These are phyloP conservation scores for Psittacula cyanocephala DNA, from an alignment of 2,113 vertebrate genomes.

Conservation along the genomic window DNA sequence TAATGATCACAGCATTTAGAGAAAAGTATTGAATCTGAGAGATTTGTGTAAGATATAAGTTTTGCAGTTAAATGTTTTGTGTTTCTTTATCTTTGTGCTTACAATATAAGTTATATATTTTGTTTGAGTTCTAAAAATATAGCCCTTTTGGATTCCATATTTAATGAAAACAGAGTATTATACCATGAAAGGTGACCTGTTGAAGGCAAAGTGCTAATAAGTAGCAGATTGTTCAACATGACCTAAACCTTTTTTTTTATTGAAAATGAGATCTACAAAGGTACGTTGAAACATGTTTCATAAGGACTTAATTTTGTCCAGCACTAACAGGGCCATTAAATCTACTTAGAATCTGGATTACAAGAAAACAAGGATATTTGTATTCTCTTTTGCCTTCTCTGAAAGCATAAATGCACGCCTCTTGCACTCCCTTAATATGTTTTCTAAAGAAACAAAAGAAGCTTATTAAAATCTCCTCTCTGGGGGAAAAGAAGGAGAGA, in stretches of 20 bases:
- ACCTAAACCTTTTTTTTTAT: constrained; percentile 50
- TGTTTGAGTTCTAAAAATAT: constrained; percentile 18
- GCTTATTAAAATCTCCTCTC: not conserved
- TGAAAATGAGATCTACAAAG: constrained; percentile 63
- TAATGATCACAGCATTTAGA: not conserved
- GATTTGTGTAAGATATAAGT: not conserved
- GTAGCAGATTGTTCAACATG: constrained; percentile 56
- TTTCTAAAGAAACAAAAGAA: constrained; percentile 26
- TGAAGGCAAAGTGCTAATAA: constrained; percentile 57
- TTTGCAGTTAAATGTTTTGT: constrained; percentile 3
- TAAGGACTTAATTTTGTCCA: constrained; percentile 68
- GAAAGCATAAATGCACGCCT: not conserved
- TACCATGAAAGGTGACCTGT: constrained; percentile 21
- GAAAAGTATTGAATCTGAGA: not conserved
- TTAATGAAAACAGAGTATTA: constrained; percentile 58
- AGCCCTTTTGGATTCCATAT: not conserved
- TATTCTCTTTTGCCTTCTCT: constrained; percentile 15
- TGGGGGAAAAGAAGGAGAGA: not conserved
- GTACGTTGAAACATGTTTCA: constrained; percentile 56
- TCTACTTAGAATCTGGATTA: constrained; percentile 59
- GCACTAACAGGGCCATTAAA: constrained; percentile 65
- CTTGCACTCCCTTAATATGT: not conserved
- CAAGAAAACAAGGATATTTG: constrained; percentile 48
- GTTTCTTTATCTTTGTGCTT: not conserved
- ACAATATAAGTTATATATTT: constrained; percentile 26